Evolutionary conservation across 1,140 invertebrate species (phyloP), one percentile per base, ranked within the genome.

Genomic region (Drosophila pseudoananassae): DNA sequence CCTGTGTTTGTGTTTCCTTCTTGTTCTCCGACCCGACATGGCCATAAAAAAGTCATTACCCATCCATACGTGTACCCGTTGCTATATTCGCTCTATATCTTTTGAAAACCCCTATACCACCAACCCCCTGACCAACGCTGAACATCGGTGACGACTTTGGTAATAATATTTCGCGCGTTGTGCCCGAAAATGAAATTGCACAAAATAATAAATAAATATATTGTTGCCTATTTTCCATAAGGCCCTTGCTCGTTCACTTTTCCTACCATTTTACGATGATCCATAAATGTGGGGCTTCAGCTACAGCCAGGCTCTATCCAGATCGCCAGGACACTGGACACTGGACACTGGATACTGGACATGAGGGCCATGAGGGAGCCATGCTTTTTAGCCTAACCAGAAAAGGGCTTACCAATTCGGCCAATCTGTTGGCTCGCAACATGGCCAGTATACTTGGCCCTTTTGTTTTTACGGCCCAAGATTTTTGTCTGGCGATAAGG

Each of bases 11-110:
- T 68, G 17, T 59, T 40, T 49, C 36, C 29, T 46, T 25, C n/a
- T 17, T 12, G 40, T 33, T 5, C 47, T 45, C 47, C 68, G 29
- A 33, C 14, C 57, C 65, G 40, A 85, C 72, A 89, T 63, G 74
- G 74, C 69, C 76, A 90, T 91, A 91, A 90, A 90, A 90, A 90
- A 91, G 75, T 79, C 83, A 91, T 91, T 90, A 89, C 83, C 81
- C 78, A 81, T 59, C 72, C 70, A 69, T 59, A 40, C 54, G 53
- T 57, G 47, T 20, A 72, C 27, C 29, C 54, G 50, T 27, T 50
- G 38, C 47, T 58, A 47, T 70, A 14, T 59, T 60, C 59, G 43
- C 58, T 52, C 58, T 38, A 52, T 27, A 27, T 23, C 17, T 40
- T 56, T 36, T 36, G 8, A 9, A 27, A 7, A 27, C 31, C n/a